phyloP scores from a whole-genome alignment of 1,140 invertebrate genomes.

The Pseudomyrmex gracilis region DNA sequence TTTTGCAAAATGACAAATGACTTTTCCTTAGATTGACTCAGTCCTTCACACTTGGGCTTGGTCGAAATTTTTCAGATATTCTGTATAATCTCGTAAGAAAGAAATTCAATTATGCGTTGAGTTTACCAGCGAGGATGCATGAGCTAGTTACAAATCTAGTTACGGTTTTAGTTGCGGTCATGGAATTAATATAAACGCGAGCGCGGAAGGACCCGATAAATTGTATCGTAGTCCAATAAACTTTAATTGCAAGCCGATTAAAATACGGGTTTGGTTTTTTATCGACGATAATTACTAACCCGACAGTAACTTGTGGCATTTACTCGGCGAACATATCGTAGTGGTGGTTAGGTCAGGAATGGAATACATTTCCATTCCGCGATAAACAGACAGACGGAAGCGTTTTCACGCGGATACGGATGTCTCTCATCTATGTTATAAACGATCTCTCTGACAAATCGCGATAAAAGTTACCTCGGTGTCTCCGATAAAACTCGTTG shows the following conservation, averaged over 20 bases:
- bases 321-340: conserved; percentile 44
- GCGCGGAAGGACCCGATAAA: conserved; percentile 50
- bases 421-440: conserved; percentile 40
- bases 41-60: no score
- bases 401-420: conserved; percentile 30
- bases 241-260: conserved; percentile 56
- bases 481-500: conserved; percentile 46
- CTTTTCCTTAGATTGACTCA: no score
- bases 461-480: conserved; percentile 47
- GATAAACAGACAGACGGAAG: conserved; percentile 55
- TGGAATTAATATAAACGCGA: conserved; percentile 59
- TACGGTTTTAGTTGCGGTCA: conserved; percentile 32
- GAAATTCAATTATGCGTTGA: background rate
- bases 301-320: conserved; percentile 54
- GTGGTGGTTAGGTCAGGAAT: background rate
- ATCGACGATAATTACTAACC: conserved; percentile 40
- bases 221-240: conserved; percentile 59
- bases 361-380: conserved; percentile 10
- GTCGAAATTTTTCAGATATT: no score
- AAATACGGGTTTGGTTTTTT: conserved; percentile 51
- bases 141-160: conserved; percentile 39
- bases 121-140: background rate
- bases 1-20: no score
- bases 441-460: conserved; percentile 49
- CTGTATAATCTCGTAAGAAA: background rate